Conservation (phyloP, 2,113 vertebrate species). For the Vulpes vulpes region DNA sequence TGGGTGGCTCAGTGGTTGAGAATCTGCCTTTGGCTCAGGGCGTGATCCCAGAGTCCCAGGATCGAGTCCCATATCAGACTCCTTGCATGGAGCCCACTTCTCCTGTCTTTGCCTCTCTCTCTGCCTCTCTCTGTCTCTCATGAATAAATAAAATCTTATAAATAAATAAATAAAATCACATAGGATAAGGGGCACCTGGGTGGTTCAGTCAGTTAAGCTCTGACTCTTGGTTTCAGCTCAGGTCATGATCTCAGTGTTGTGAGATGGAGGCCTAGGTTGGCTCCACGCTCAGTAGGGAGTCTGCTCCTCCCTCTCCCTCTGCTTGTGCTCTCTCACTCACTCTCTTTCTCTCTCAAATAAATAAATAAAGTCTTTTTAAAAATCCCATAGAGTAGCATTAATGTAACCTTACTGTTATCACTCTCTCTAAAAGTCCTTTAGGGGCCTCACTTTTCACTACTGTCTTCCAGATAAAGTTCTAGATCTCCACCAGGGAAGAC, state of each 20-base stretch:
- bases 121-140: not conserved
- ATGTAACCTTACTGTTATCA: not conserved
- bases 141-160: not conserved
- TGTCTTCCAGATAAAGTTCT: not conserved
- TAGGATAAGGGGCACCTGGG: too few relatives aligned
- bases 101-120: not conserved
- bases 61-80: not conserved
- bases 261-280: too few relatives aligned
- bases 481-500: not conserved
- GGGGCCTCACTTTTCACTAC: not conserved
- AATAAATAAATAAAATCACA: too few relatives aligned
- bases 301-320: too few relatives aligned
- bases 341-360: too few relatives aligned
- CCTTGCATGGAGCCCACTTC: not conserved
- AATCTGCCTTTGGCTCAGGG: not conserved
- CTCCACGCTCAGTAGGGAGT: too few relatives aligned
- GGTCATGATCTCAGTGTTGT: too few relatives aligned
- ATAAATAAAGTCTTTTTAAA: not conserved
- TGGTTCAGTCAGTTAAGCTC: too few relatives aligned
- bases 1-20: not conserved
- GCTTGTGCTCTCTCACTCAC: too few relatives aligned
- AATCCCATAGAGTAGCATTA: not conserved
- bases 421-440: slow-evolving; percentile 6
- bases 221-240: too few relatives aligned
- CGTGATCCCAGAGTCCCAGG: not conserved